A percentile compares a stretch with the other conserved stretches of the same genome.
Evolutionary conservation across 1,140 invertebrate species (phyloP).

Genomic region (Drosophila pachea): DNA sequence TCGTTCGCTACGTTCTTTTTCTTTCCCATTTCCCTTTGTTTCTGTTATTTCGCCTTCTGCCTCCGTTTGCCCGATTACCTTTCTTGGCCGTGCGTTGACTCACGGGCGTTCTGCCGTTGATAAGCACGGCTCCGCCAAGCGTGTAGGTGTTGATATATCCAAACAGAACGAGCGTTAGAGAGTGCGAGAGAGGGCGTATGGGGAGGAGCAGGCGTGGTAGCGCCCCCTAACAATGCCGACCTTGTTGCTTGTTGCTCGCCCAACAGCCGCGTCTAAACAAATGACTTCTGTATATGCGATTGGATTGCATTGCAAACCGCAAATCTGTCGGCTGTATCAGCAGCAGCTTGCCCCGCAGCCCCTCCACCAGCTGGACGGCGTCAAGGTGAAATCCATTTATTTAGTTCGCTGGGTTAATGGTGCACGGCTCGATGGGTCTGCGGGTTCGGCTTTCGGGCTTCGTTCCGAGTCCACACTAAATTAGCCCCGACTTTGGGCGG

Average conservation of each 20-base stretch:
- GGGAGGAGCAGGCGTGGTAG: background rate
- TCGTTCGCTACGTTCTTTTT: conserved; percentile 48
- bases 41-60: background rate
- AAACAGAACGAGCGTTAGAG: background rate
- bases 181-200: background rate
- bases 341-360: background rate
- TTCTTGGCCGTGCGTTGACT: conserved; percentile 74
- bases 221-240: conserved; percentile 30
- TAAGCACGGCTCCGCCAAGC: conserved; percentile 49
- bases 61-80: conserved; percentile 61
- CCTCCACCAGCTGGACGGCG: conserved; percentile 15
- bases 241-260: conserved; percentile 17
- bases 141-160: conserved; percentile 44
- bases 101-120: conserved; percentile 57
- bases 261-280: conserved; percentile 20
- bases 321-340: conserved; percentile 46
- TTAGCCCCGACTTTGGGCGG: conserved; percentile 16
- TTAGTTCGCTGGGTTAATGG: conserved; percentile 67
- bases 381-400: conserved; percentile 76
- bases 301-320: conserved; percentile 38
- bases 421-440: conserved; percentile 32
- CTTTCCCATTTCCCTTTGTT: conserved; percentile 43
- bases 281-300: conserved; percentile 4
- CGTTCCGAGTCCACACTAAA: conserved; percentile 19
- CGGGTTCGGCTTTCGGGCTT: background rate